These are phyloP conservation scores for Puntigrus tetrazona DNA, from an alignment of 2,113 vertebrate species.

Conservation along the genomic window DNA sequence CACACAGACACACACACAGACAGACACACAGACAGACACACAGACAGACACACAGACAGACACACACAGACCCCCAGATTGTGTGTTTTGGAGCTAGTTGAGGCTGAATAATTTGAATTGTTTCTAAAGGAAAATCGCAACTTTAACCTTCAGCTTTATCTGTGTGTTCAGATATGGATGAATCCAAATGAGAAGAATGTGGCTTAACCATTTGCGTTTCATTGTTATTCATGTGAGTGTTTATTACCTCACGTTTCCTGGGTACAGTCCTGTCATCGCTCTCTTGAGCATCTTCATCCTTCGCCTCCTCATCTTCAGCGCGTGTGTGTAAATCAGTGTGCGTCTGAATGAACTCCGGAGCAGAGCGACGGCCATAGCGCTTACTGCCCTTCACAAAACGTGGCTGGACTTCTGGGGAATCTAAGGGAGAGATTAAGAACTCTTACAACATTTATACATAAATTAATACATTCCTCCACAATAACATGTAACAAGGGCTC, in stretches of 20 bases:
- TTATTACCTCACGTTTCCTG: conserved; percentile 80
- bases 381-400: conserved; percentile 93
- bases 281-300: conserved; percentile 60
- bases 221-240: not conserved
- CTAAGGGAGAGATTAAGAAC: conserved; percentile 58
- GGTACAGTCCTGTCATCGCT: conserved; percentile 68
- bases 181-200: conserved; percentile 13
- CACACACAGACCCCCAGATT: not conserved
- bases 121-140: not conserved
- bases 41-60: conserved; percentile 2
- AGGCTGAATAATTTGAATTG: not conserved
- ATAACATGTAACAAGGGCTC: not conserved
- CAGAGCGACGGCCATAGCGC: conserved; percentile 88
- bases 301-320: conserved; percentile 60
- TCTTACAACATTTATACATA: not conserved
- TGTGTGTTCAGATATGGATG: not conserved
- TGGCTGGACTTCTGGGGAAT: conserved; percentile 84
- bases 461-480: not conserved
- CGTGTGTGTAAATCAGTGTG: conserved; percentile 74
- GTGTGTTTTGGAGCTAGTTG: not conserved
- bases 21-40: conserved; percentile 1
- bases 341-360: conserved; percentile 81
- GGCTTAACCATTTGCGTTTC: not conserved
- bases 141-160: conserved; percentile 16
- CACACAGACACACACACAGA: not conserved